These are phyloP conservation scores for Rallus limicola DNA, from an alignment of 2,113 vertebrate species.

Conservation along the genomic window DNA sequence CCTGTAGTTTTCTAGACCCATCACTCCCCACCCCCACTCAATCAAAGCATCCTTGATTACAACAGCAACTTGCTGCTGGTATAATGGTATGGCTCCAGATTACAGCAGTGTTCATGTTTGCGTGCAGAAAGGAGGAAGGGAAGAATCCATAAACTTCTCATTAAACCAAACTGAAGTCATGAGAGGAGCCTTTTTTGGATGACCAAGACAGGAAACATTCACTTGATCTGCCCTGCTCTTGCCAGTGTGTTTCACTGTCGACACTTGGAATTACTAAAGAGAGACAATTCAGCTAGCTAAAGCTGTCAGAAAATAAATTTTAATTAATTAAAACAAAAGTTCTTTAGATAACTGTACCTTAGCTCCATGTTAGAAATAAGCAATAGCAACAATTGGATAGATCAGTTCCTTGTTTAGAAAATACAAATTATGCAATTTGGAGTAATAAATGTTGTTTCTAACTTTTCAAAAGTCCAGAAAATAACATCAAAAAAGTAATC, in stretches of 20 bases:
- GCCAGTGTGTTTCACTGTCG: background rate
- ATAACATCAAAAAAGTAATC: background rate
- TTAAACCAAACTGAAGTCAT: background rate
- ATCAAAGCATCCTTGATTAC: background rate
- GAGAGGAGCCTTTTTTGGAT: background rate
- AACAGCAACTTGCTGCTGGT: background rate
- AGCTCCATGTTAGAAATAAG: background rate
- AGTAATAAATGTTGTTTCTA: background rate
- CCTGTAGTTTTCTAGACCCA: background rate
- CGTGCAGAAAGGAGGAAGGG: background rate
- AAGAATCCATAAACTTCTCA: background rate
- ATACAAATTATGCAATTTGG: background rate
- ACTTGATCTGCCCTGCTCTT: background rate
- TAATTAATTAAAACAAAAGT: background rate
- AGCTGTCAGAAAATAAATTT: background rate
- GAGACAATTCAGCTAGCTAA: background rate
- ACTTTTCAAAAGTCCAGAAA: background rate
- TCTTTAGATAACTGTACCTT: background rate
- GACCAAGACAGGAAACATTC: background rate
- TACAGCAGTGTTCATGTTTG: background rate
- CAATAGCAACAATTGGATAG: background rate
- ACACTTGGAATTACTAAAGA: background rate
- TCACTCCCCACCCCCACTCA: background rate
- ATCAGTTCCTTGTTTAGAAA: background rate
- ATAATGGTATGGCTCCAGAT: background rate